Conservation (phyloP, 2,888 invertebrate genomes). For the Candidula unifasciata region DNA sequence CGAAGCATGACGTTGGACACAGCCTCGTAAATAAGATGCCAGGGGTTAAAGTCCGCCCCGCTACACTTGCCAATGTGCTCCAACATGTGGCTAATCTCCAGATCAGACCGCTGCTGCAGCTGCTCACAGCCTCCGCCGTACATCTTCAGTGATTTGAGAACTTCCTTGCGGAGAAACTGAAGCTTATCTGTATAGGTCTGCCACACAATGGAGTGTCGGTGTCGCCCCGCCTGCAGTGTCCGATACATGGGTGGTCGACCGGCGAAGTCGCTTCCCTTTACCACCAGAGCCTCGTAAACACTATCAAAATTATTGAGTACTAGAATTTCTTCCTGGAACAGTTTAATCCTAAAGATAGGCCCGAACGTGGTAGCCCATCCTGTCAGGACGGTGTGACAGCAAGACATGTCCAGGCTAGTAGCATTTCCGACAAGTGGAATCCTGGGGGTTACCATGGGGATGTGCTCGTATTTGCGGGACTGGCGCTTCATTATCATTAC, state of each 20-base stretch:
- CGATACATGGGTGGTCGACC: constrained; percentile 69
- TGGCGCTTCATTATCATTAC: background rate
- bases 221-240: constrained; percentile 60
- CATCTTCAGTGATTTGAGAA: constrained; percentile 62
- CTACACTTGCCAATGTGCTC: constrained; percentile 49
- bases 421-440: constrained; percentile 64
- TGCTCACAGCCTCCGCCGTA: constrained; percentile 61
- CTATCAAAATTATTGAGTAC: constrained; percentile 67
- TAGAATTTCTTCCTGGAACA: constrained; percentile 67
- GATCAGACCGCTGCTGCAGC: constrained; percentile 61
- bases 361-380: constrained; percentile 65
- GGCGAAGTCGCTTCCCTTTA: constrained; percentile 64
- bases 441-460: constrained; percentile 60
- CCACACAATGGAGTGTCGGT: constrained; percentile 68
- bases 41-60: constrained; percentile 59
- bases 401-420: constrained; percentile 57
- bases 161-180: constrained; percentile 64
- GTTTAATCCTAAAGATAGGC: constrained; percentile 63
- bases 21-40: constrained; percentile 60
- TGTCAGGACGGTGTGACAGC: constrained; percentile 62
- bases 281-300: constrained; percentile 67
- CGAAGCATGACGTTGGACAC: constrained; percentile 66
- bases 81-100: constrained; percentile 60
- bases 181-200: constrained; percentile 68
- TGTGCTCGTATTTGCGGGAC: constrained; percentile 2